Conservation (phyloP, 2,888 invertebrate species). For the Metellina segmentata region DNA sequence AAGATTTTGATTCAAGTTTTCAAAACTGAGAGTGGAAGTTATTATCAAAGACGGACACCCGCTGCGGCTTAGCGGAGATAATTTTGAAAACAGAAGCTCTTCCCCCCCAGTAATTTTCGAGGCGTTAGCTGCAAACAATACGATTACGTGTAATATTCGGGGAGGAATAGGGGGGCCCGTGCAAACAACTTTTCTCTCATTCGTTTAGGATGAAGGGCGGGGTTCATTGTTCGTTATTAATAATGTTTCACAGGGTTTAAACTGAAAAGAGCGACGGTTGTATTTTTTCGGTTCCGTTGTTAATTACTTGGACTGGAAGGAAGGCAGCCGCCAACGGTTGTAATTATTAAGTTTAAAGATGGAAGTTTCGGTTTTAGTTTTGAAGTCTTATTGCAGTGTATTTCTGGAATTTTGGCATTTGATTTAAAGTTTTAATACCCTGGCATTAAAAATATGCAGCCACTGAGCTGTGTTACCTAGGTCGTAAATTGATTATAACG, state of each 20-base stretch:
- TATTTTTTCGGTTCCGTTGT: background rate
- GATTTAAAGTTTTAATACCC: too few species aligned
- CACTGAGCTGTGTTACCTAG: too few species aligned
- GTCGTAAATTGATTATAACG: too few species aligned
- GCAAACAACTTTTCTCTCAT: background rate
- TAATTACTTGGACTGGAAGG: background rate
- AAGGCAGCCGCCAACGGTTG: too few species aligned
- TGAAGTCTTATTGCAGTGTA: too few species aligned
- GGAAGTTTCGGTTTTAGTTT: too few species aligned
- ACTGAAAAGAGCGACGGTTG: background rate
- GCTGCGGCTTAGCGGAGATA: conserved; percentile 29
- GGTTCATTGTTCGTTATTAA: background rate
- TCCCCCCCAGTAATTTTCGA: conserved; percentile 8
- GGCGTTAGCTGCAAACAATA: conserved; percentile 38
- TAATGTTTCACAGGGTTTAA: background rate
- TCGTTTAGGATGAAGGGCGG: background rate
- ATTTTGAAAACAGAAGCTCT: conserved; percentile 40
- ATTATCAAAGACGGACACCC: conserved; percentile 60
- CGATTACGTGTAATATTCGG: conserved; percentile 36
- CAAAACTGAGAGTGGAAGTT: conserved; percentile 45
- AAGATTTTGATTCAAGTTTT: conserved; percentile 61
- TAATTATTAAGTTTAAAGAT: too few species aligned
- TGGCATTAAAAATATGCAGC: too few species aligned
- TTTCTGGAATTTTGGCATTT: too few species aligned
- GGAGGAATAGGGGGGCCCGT: background rate